Percentiles rank a stretch among this genome's conserved stretches.
These are phyloP conservation scores for Xanthia icteritia DNA, from an alignment of 2,888 invertebrate species.

Conservation along the genomic window DNA sequence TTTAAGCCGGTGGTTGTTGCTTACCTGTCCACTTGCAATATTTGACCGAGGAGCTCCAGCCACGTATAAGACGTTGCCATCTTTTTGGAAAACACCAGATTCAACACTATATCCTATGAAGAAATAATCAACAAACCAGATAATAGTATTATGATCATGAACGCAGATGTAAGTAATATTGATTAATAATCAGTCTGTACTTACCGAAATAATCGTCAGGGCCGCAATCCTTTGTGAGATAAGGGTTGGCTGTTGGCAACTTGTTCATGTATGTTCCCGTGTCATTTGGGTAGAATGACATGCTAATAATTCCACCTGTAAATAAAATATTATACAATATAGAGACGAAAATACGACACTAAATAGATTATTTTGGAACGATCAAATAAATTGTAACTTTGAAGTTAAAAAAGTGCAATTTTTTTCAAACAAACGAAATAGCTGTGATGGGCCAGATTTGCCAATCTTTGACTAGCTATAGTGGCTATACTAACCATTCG, in stretches of 20 bases:
- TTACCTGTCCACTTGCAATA: conserved; percentile 81
- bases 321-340: conserved; percentile 25
- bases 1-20: background rate
- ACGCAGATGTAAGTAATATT: background rate
- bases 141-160: background rate
- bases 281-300: conserved; percentile 69
- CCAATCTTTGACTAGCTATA: too few relatives aligned
- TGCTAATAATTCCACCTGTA: conserved; percentile 84
- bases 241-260: conserved; percentile 81
- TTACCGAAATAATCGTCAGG: conserved; percentile 89
- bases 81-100: conserved; percentile 86
- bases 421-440: too few relatives aligned
- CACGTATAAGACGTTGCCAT: conserved; percentile 81
- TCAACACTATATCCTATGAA: conserved; percentile 89
- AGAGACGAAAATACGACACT: too few relatives aligned
- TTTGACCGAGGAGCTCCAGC: conserved; percentile 89
- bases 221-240: conserved; percentile 79
- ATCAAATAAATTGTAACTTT: too few relatives aligned
- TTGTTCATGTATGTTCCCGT: conserved; percentile 71
- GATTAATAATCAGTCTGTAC: background rate
- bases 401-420: too few relatives aligned
- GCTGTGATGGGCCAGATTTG: too few relatives aligned
- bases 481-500: too few relatives aligned
- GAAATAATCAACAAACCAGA: background rate
- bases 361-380: too few relatives aligned